Percentiles rank a stretch among this genome's conserved stretches.
phyloP scores from a whole-genome alignment of 2,888 invertebrate species.

The Amblyteles armatorius region DNA sequence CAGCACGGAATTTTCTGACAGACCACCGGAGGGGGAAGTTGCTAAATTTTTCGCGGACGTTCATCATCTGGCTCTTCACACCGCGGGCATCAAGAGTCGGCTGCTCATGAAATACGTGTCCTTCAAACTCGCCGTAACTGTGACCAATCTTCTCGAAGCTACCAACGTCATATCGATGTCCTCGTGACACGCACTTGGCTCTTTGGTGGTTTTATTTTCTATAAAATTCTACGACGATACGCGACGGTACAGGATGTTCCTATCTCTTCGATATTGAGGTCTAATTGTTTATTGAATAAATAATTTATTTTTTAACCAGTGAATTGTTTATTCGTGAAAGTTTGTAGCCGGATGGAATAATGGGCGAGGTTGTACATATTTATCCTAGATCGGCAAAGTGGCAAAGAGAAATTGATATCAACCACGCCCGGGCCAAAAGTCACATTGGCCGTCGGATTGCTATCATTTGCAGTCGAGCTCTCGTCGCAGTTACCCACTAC shows the following conservation, averaged over 20 bases:
- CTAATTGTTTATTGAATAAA: constrained; percentile 20
- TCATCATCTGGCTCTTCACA: constrained; percentile 89
- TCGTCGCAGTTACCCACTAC: constrained; percentile 16
- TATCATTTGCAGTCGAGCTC: not conserved
- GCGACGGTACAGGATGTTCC: constrained; percentile 4
- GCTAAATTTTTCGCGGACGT: constrained; percentile 90
- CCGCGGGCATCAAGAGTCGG: constrained; percentile 87
- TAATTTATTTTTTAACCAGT: constrained; percentile 23
- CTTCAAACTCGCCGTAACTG: constrained; percentile 87
- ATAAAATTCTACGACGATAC: not conserved
- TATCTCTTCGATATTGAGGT: constrained; percentile 1
- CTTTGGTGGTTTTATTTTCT: not conserved
- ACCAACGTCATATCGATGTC: constrained; percentile 89
- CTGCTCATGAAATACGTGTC: constrained; percentile 86
- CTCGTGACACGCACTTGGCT: constrained; percentile 77
- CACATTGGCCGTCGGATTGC: not conserved
- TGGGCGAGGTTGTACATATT: not conserved
- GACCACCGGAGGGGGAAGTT: constrained; percentile 81
- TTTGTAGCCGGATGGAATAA: not conserved
- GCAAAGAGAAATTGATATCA: not conserved
- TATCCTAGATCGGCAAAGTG: not conserved
- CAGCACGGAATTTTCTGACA: constrained; percentile 88
- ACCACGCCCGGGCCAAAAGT: not conserved
- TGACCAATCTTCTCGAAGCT: constrained; percentile 87
- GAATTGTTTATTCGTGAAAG: not conserved